These are phyloP conservation scores for Pyrocoelia pectoralis DNA, from an alignment of 2,888 invertebrate genomes.

Conservation along the genomic window DNA sequence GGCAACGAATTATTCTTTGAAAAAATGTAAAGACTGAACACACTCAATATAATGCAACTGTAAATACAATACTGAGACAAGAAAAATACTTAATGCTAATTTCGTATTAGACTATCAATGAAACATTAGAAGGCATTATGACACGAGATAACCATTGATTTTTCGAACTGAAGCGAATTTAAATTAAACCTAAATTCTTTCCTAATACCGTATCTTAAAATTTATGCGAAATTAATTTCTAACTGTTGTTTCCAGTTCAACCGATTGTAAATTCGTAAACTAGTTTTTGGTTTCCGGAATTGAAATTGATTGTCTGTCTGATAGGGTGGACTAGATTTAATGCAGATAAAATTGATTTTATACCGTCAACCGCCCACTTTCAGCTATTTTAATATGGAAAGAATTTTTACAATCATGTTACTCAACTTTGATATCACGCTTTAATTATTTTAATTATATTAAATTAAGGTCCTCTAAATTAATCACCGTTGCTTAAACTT, in stretches of 20 bases:
- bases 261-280: slow-evolving; percentile 11
- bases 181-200: background rate
- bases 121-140: no score
- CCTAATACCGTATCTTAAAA: background rate
- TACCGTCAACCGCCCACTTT: slow-evolving; percentile 2
- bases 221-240: slow-evolving; percentile 5
- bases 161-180: no score
- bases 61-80: no score
- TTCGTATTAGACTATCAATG: no score
- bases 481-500: background rate
- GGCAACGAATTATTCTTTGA: no score
- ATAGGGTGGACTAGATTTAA: slow-evolving; percentile 13
- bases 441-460: background rate
- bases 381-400: slow-evolving; percentile 2
- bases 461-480: background rate
- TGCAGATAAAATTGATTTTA: slow-evolving; percentile 8
- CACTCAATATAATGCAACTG: no score
- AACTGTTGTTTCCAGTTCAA: slow-evolving; percentile 7
- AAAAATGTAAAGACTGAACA: no score
- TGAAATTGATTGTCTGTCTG: slow-evolving; percentile 13
- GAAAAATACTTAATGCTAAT: no score
- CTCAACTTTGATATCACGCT: background rate
- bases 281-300: slow-evolving; percentile 12
- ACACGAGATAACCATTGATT: no score
- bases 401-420: background rate